These are phyloP conservation scores for Bos indicus DNA, from an alignment of 2,113 vertebrate genomes.

Conservation along the genomic window DNA sequence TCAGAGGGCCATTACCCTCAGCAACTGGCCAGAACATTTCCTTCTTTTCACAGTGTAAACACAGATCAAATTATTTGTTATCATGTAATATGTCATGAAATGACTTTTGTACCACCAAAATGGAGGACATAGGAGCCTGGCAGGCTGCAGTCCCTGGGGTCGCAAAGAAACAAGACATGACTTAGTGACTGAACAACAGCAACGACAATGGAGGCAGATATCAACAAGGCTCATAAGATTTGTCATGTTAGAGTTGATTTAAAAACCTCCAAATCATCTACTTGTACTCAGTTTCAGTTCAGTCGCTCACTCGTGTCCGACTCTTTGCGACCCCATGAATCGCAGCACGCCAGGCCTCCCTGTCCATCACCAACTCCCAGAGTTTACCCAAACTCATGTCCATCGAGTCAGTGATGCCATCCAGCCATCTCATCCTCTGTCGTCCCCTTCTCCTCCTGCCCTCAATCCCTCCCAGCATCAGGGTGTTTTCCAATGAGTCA, in stretches of 20 bases:
- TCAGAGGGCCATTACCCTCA: not conserved
- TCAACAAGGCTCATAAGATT: not conserved
- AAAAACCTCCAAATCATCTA: not conserved
- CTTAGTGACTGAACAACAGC: not conserved
- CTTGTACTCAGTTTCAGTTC: not conserved
- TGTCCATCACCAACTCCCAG: too few relatives aligned
- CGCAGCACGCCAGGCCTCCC: rapidly evolving
- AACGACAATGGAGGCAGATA: not conserved
- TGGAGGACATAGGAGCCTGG: not conserved
- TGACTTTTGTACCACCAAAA: not conserved
- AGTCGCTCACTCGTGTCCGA: too few relatives aligned
- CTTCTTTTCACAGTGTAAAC: not conserved
- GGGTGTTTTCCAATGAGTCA: too few relatives aligned
- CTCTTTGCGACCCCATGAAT: too few relatives aligned
- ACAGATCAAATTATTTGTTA: not conserved
- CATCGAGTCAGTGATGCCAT: too few relatives aligned
- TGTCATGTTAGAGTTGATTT: not conserved
- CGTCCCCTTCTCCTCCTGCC: too few relatives aligned
- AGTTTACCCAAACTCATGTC: too few relatives aligned
- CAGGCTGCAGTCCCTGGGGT: not conserved
- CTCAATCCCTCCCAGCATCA: too few relatives aligned
- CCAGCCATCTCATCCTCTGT: too few relatives aligned
- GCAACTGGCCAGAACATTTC: not conserved
- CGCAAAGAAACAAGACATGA: not conserved
- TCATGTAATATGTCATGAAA: not conserved